A percentile compares a stretch with the other conserved stretches of the same genome.
Conservation (phyloP, 2,113 vertebrate species). For the Cnemophilus loriae region DNA sequence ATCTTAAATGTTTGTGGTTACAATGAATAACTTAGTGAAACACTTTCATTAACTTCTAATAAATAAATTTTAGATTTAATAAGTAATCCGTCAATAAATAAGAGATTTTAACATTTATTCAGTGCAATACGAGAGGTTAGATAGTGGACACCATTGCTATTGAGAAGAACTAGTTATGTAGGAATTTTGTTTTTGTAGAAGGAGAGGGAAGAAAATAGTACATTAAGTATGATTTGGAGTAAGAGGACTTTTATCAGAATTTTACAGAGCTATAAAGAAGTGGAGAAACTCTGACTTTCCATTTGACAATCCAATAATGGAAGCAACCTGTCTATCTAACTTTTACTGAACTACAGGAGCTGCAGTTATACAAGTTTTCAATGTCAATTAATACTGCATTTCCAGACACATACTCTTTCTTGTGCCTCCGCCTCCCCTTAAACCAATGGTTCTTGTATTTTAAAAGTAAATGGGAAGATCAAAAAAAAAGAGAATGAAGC, state of each 20-base stretch:
- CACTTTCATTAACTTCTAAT: not conserved
- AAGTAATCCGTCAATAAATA: not conserved
- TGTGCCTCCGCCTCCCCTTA: not conserved
- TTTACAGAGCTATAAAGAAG: not conserved
- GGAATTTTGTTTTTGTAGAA: not conserved
- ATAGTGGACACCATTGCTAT: not conserved
- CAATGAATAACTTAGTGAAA: not conserved
- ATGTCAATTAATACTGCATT: not conserved
- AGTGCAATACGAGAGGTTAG: not conserved
- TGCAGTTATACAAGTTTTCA: not conserved
- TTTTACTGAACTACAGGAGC: not conserved
- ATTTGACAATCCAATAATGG: not conserved
- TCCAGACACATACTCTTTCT: not conserved
- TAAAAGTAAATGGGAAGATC: not conserved
- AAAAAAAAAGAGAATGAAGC: not conserved
- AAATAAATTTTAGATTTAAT: not conserved
- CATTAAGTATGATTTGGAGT: not conserved
- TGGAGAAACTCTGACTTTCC: not conserved
- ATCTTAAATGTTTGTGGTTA: not conserved
- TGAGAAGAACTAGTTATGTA: not conserved
- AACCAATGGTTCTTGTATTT: not conserved
- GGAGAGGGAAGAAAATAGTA: not conserved
- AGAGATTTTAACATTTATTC: not conserved
- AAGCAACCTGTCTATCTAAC: not conserved
- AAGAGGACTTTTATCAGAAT: not conserved